These are phyloP conservation scores for Oryzaephilus surinamensis DNA, from an alignment of 1,140 invertebrate genomes.

Conservation along the genomic window DNA sequence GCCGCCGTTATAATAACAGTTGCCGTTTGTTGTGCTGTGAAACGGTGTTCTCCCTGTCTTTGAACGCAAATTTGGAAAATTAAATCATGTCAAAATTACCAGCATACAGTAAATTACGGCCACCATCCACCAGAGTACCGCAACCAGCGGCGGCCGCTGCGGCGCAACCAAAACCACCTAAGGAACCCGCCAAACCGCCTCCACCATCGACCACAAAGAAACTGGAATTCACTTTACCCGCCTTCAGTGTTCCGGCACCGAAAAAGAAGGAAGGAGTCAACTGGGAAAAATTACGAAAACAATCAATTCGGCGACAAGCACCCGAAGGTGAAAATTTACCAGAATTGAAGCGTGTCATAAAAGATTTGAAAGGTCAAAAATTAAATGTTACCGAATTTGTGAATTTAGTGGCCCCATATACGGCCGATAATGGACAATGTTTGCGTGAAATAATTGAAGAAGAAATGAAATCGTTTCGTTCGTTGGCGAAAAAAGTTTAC, in stretches of 20 bases:
- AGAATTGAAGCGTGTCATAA: slow-evolving; percentile 23
- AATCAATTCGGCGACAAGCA: slow-evolving; percentile 23
- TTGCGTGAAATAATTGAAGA: slow-evolving; percentile 23
- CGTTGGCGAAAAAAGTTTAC: slow-evolving; percentile 27
- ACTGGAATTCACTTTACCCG: neutral
- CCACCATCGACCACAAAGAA: neutral
- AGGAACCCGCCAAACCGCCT: too few species aligned
- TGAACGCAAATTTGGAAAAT: too few species aligned
- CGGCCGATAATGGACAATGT: slow-evolving; percentile 27
- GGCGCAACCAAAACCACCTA: too few species aligned
- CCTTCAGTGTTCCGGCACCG: neutral
- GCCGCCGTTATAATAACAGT: too few species aligned
- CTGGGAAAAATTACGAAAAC: slow-evolving; percentile 19
- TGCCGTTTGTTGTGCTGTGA: too few species aligned
- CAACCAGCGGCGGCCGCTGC: too few species aligned
- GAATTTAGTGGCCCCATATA: slow-evolving; percentile 26
- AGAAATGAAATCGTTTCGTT: slow-evolving; percentile 25
- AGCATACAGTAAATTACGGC: too few species aligned
- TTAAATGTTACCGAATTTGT: slow-evolving; percentile 30
- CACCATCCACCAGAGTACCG: too few species aligned
- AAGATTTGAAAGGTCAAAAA: slow-evolving; percentile 14
- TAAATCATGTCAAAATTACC: too few species aligned
- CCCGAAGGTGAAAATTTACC: slow-evolving; percentile 30
- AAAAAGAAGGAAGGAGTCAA: slow-evolving; percentile 9
- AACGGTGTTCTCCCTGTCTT: too few species aligned